Percentiles rank a stretch among this genome's conserved stretches.
Evolutionary conservation across 2,888 invertebrate species (phyloP).

Genomic region (Lamellibrachia columna): DNA sequence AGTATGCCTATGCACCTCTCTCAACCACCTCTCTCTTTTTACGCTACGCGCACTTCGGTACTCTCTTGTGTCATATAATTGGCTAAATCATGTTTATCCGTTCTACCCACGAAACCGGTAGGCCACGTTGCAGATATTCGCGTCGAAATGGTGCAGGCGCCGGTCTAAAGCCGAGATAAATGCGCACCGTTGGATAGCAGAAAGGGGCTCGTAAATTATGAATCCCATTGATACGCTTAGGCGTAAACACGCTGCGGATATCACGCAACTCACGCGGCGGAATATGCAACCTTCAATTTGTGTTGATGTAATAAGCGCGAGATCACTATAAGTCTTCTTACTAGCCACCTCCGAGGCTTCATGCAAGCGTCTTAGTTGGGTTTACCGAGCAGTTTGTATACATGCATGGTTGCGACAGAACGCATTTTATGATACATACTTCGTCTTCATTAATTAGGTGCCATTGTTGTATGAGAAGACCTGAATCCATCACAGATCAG

Average conservation of each 20-base stretch:
- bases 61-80: neutral
- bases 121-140: neutral
- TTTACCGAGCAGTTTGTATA: too few species aligned
- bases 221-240: neutral
- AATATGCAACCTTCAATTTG: neutral
- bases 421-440: too few species aligned
- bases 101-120: neutral
- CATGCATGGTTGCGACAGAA: too few species aligned
- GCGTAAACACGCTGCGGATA: neutral
- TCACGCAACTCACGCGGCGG: neutral
- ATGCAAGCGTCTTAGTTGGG: too few species aligned
- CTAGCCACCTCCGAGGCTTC: too few species aligned
- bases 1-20: too few species aligned
- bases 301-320: neutral
- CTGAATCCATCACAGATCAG: too few species aligned
- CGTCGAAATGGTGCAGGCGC: neutral
- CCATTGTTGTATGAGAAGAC: too few species aligned
- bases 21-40: too few species aligned
- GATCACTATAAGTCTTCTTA: too few species aligned
- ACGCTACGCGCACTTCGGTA: neutral
- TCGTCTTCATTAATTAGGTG: too few species aligned
- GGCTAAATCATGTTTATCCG: neutral
- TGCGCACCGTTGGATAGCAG: neutral
- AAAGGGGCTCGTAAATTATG: neutral
- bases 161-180: constrained; percentile 11